Percentiles rank a stretch among this genome's conserved stretches.
phyloP scores from a whole-genome alignment of 1,140 invertebrate species.

The Thereuonema tuberculata region DNA sequence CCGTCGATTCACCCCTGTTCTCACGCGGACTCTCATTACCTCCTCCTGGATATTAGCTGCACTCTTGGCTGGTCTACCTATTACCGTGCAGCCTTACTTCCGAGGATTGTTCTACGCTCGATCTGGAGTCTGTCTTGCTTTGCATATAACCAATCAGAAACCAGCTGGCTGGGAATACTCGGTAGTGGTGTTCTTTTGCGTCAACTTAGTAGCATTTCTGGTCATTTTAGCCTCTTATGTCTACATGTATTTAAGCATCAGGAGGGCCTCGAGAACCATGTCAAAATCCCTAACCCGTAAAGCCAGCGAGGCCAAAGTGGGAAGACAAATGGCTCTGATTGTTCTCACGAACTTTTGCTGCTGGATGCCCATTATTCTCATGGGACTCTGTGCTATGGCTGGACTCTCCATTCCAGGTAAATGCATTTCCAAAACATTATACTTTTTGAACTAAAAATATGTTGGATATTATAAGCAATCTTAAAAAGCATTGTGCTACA shows the following conservation, averaged over 20 bases:
- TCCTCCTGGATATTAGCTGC: conserved; percentile 26
- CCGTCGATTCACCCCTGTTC: conserved; percentile 20
- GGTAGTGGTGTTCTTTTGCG: conserved; percentile 29
- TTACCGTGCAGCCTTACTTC: conserved; percentile 28
- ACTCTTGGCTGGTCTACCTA: conserved; percentile 24
- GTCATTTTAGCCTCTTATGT: conserved; percentile 30
- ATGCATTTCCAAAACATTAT: too few species aligned
- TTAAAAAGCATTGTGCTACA: too few species aligned
- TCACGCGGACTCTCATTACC: conserved; percentile 26
- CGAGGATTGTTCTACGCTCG: conserved; percentile 30
- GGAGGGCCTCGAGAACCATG: conserved; percentile 26
- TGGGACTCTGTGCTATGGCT: conserved; percentile 32
- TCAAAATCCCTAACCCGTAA: conserved; percentile 22
- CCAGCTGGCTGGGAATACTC: conserved; percentile 33
- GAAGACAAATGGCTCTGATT: conserved; percentile 34
- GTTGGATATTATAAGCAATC: too few species aligned
- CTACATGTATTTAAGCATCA: conserved; percentile 32
- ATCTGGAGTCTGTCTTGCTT: conserved; percentile 31
- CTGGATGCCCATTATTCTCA: conserved; percentile 36
- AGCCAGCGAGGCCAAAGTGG: conserved; percentile 28
- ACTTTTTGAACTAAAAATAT: too few species aligned
- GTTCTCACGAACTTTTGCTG: conserved; percentile 35
- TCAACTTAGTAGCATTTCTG: conserved; percentile 31
- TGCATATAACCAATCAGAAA: conserved; percentile 30
- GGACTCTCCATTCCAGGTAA: conserved; percentile 28